phyloP scores from a whole-genome alignment of 2,113 vertebrate species.

The Pygathrix nemaeus region DNA sequence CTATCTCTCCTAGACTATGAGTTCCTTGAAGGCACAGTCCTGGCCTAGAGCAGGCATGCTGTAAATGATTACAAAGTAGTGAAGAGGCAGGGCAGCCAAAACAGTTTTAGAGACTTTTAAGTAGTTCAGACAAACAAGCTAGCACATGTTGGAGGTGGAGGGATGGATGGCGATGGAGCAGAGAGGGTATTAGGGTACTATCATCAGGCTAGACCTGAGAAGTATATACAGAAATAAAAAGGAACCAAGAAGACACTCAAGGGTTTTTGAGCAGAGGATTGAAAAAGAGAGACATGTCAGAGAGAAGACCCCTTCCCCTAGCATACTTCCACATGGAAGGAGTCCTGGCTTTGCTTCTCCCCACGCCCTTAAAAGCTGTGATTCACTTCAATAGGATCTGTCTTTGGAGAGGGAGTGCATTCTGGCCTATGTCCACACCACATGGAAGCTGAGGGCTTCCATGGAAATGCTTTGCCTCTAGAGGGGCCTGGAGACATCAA shows the following conservation, averaged over 20 bases:
- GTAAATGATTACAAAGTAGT: not conserved
- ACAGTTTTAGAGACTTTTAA: not conserved
- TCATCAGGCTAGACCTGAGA: not conserved
- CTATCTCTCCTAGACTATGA: not conserved
- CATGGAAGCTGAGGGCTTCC: too few relatives aligned
- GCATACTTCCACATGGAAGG: not conserved
- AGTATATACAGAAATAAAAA: not conserved
- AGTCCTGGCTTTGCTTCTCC: not conserved
- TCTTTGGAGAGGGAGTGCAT: not conserved
- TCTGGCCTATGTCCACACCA: not conserved
- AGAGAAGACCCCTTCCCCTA: not conserved
- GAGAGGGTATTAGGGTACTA: not conserved
- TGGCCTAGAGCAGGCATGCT: not conserved
- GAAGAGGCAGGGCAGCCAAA: not conserved
- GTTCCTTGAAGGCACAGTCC: not conserved
- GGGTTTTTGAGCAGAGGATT: not conserved
- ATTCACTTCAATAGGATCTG: not conserved
- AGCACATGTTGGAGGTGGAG: not conserved
- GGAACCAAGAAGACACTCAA: not conserved
- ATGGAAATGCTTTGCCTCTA: not conserved
- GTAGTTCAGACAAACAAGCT: not conserved
- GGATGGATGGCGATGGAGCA: not conserved
- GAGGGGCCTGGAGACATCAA: fast-evolving
- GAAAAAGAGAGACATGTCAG: not conserved
- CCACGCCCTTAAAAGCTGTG: not conserved